A percentile compares a stretch with the other conserved stretches of the same genome.
Conservation (phyloP, 2,888 invertebrate genomes). For the Keiferia lycopersicella region DNA sequence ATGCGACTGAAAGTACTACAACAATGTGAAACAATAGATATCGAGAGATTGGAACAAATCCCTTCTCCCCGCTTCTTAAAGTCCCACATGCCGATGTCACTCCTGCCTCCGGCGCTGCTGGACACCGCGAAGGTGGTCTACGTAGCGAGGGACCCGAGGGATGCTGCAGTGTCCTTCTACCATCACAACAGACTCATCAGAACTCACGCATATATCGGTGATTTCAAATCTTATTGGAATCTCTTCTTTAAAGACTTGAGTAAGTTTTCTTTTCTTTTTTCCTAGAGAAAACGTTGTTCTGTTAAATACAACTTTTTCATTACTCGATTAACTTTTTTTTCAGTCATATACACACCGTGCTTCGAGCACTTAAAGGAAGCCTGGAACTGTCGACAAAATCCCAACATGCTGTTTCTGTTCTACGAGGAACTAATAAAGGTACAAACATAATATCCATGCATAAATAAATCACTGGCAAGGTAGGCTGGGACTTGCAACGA, state of each 20-base stretch:
- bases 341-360: slow-evolving; percentile 88
- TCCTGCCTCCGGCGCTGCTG: slow-evolving; percentile 84
- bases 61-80: slow-evolving; percentile 67
- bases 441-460: too few species aligned
- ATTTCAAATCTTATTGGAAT: slow-evolving; percentile 86
- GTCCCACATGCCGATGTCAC: slow-evolving; percentile 88
- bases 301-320: too few species aligned
- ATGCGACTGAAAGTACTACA: slow-evolving; percentile 80
- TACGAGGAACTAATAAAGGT: slow-evolving; percentile 90
- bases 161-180: slow-evolving; percentile 91
- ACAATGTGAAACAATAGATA: slow-evolving; percentile 82
- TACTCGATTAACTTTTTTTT: slow-evolving; percentile 32
- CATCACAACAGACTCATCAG: slow-evolving; percentile 86
- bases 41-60: slow-evolving; percentile 65
- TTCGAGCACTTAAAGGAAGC: slow-evolving; percentile 91
- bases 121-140: slow-evolving; percentile 85
- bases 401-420: slow-evolving; percentile 88
- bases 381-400: slow-evolving; percentile 83
- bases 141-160: slow-evolving; percentile 92
- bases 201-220: slow-evolving; percentile 85
- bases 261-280: slow-evolving; percentile 50
- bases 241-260: slow-evolving; percentile 86
- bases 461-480: too few species aligned
- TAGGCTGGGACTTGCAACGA: too few species aligned
- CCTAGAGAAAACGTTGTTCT: too few species aligned